phyloP scores from a whole-genome alignment of 2,797 vertebrate species.

The Coluber constrictor region DNA sequence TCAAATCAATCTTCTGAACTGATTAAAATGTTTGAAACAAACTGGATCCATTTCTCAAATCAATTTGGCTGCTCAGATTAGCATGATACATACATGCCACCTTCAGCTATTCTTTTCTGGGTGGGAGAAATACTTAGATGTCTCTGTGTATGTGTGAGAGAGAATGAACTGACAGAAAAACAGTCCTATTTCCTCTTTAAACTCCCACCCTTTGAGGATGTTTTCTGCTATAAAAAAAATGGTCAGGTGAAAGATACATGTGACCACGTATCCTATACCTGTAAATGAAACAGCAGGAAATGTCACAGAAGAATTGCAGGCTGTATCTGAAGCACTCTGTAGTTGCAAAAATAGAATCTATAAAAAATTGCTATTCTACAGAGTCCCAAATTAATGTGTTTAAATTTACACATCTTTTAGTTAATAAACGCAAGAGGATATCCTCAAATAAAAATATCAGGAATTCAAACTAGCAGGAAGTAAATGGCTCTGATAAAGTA shows the following conservation, averaged over 20 bases:
- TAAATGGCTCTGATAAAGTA: not conserved
- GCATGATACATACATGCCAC: not conserved
- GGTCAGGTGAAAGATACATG: not conserved
- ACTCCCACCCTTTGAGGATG: not conserved
- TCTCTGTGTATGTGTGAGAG: not conserved
- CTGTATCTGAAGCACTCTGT: not conserved
- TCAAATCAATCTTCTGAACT: not conserved
- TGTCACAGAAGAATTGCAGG: not conserved
- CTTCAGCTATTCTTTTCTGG: not conserved
- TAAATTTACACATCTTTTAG: accelerated
- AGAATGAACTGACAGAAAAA: not conserved
- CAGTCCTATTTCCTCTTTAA: not conserved
- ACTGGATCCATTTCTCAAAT: not conserved
- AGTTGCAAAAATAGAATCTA: slow-evolving; percentile 5
- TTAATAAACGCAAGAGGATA: not conserved
- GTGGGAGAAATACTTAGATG: not conserved
- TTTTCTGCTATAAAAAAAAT: not conserved
- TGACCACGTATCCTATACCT: not conserved
- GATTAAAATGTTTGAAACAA: not conserved
- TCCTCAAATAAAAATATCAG: not conserved
- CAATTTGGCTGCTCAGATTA: not conserved
- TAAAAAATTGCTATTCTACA: not conserved
- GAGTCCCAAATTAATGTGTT: not conserved
- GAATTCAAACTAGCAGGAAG: not conserved
- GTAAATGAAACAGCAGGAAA: not conserved